Evolutionary conservation across 2,797 vertebrate genomes (phyloP).

Genomic region (Fistularia commersonii): DNA sequence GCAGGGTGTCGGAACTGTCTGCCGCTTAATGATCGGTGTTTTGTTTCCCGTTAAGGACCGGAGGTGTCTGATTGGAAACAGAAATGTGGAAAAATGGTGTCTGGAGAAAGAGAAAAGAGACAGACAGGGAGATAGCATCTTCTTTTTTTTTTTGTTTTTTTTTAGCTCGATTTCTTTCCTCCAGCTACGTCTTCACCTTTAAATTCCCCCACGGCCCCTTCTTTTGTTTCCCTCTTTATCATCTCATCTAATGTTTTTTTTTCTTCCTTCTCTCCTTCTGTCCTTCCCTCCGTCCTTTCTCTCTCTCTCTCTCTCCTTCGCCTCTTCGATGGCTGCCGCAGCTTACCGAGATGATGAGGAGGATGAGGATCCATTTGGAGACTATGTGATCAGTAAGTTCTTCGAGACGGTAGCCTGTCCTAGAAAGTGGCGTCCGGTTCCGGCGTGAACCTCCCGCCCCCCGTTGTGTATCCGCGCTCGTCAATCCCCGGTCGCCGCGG

Average conservation of each 20-base stretch:
- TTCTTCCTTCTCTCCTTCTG: conserved; percentile 38
- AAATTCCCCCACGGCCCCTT: background rate
- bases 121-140: background rate
- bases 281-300: conserved; percentile 31
- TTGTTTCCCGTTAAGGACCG: conserved; percentile 61
- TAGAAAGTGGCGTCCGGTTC: conserved; percentile 6
- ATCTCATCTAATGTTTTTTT: conserved; percentile 4
- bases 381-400: conserved; percentile 79
- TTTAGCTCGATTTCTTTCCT: too few relatives aligned
- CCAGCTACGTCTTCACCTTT: too few relatives aligned
- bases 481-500: conserved; percentile 7
- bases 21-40: conserved; percentile 53
- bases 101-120: conserved; percentile 1
- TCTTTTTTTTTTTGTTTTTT: too few relatives aligned
- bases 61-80: conserved; percentile 43
- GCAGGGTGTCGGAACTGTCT: conserved; percentile 44
- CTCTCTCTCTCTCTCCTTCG: conserved; percentile 24
- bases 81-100: background rate
- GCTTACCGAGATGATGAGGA: conserved; percentile 69
- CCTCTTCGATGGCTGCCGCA: conserved; percentile 35
- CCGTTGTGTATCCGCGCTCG: conserved; percentile 39
- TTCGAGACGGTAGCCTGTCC: conserved; percentile 24
- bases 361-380: conserved; percentile 70
- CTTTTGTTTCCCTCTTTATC: conserved; percentile 2
- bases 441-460: conserved; percentile 2